A percentile compares a stretch with the other conserved stretches of the same genome.
These are phyloP conservation scores for Eristalis intricaria DNA, from an alignment of 2,888 invertebrate genomes.

Conservation along the genomic window DNA sequence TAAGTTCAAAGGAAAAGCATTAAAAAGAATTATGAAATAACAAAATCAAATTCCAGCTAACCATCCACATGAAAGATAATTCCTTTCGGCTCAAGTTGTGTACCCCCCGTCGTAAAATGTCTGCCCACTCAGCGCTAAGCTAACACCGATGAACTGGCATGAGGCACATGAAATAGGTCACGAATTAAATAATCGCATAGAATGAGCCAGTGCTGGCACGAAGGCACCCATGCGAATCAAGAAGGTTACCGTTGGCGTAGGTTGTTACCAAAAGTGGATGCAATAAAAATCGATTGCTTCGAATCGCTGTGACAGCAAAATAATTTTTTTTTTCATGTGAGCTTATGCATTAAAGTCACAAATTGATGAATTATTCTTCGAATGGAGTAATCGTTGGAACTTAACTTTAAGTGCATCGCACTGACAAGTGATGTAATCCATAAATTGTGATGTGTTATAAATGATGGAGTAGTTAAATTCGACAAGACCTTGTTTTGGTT, in stretches of 20 bases:
- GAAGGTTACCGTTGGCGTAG: constrained; percentile 11
- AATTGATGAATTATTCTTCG: not conserved
- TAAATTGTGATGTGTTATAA: no score
- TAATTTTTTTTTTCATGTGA: not conserved
- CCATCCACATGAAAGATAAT: not conserved
- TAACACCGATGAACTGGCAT: constrained; percentile 27
- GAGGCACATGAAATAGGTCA: constrained; percentile 14
- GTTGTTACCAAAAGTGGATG: not conserved
- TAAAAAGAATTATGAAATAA: no score
- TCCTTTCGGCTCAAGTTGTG: not conserved
- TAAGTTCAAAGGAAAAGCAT: no score
- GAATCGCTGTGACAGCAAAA: not conserved
- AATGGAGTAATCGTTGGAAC: no score
- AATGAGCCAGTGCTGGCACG: constrained; percentile 15
- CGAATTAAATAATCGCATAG: constrained; percentile 24
- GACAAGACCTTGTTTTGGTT: no score
- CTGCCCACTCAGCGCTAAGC: constrained; percentile 9
- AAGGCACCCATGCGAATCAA: not conserved
- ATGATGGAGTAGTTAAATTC: no score
- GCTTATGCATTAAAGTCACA: not conserved
- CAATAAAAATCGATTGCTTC: constrained; percentile 13
- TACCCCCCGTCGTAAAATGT: not conserved
- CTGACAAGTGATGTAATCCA: no score
- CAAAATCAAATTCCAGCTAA: not conserved
- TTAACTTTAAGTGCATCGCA: no score